Evolutionary conservation across 2,797 vertebrate species (phyloP).

Genomic region (Helostoma temminkii): DNA sequence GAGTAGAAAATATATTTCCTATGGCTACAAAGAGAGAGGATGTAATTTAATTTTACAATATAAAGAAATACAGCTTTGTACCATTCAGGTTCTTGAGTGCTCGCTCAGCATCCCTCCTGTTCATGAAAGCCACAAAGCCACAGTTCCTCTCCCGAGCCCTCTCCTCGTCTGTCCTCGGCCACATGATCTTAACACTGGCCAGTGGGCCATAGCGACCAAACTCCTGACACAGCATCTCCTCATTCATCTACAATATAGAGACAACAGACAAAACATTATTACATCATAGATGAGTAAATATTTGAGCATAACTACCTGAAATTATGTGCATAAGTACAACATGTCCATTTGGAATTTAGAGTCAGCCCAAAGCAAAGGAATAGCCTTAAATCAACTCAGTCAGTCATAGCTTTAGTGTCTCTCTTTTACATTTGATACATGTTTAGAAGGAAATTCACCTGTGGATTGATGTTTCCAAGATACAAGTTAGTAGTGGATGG

Average conservation of each 20-base stretch:
- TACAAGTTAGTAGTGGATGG: slow-evolving; percentile 98
- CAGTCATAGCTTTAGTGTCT: background rate
- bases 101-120: slow-evolving; percentile 97
- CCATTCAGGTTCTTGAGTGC: slow-evolving; percentile 98
- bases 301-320: background rate
- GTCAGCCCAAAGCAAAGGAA: background rate
- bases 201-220: slow-evolving; percentile 98
- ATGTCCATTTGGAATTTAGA: background rate
- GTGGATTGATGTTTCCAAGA: slow-evolving; percentile 98
- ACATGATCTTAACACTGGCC: slow-evolving; percentile 99
- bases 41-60: rapidly evolving
- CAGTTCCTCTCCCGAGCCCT: slow-evolving; percentile 98
- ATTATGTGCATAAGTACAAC: background rate
- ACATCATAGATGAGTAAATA: background rate
- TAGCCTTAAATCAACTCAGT: background rate
- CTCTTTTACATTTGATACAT: background rate
- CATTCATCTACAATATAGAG: slow-evolving; percentile 90
- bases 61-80: slow-evolving; percentile 54
- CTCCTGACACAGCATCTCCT: slow-evolving; percentile 99
- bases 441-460: slow-evolving; percentile 82
- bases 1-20: slow-evolving; percentile 12
- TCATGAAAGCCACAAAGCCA: slow-evolving; percentile 99
- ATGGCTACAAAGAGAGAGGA: background rate
- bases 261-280: background rate
- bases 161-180: slow-evolving; percentile 99